These are phyloP conservation scores for Datnioides undecimradiatus DNA, from an alignment of 2,113 vertebrate species.

Conservation along the genomic window DNA sequence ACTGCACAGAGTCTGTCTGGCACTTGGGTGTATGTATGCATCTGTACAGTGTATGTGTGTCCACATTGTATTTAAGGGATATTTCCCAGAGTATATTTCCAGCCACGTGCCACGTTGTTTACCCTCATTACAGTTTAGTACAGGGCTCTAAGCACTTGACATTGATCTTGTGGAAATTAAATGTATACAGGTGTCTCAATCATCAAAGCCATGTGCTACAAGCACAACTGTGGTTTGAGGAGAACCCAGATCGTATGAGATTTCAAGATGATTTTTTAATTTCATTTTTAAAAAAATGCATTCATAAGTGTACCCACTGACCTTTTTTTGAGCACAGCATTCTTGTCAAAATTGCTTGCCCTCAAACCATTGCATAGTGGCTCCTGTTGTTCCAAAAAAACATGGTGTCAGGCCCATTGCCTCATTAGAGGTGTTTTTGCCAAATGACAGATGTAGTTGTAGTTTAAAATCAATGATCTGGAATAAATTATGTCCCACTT, in stretches of 20 bases:
- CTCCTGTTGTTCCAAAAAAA: not conserved
- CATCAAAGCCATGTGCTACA: not conserved
- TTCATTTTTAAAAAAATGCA: not conserved
- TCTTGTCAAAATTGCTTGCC: not conserved
- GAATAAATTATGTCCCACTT: not conserved
- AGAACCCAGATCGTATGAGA: not conserved
- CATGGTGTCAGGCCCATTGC: not conserved
- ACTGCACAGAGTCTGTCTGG: slow-evolving; percentile 45
- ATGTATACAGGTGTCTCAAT: slow-evolving; percentile 41
- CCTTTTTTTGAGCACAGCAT: not conserved
- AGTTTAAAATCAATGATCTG: slow-evolving; percentile 4
- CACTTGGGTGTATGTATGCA: slow-evolving; percentile 23
- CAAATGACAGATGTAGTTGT: not conserved
- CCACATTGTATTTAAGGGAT: slow-evolving; percentile 1
- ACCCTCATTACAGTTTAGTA: slow-evolving; percentile 8
- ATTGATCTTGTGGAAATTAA: slow-evolving; percentile 19
- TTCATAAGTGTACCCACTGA: not conserved
- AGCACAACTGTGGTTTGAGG: not conserved
- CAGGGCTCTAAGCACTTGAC: not conserved
- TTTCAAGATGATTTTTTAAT: not conserved
- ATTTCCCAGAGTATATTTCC: slow-evolving; percentile 30
- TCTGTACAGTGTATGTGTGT: slow-evolving; percentile 22
- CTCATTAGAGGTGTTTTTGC: not conserved
- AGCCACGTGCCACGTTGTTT: slow-evolving; percentile 41
- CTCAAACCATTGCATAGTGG: not conserved